Conservation (phyloP, 2,797 vertebrate species). For the Mormyrops boulengeri region DNA sequence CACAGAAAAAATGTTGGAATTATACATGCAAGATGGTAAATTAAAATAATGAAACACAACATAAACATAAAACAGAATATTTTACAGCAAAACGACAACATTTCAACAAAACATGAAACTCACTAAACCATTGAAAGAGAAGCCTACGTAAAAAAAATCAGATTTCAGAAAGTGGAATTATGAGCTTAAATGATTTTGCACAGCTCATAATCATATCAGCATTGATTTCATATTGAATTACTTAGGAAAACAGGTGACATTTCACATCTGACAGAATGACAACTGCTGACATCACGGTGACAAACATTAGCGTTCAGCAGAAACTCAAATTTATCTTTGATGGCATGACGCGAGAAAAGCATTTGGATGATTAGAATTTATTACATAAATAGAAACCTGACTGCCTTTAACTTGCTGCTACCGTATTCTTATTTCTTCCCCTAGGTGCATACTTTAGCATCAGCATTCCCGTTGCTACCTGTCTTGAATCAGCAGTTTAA, state of each 20-base stretch:
- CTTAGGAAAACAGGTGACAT: neutral
- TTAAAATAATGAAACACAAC: neutral
- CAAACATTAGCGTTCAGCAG: neutral
- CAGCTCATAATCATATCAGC: neutral
- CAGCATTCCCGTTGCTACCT: neutral
- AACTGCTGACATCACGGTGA: neutral
- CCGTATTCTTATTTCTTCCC: neutral
- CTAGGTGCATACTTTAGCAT: neutral
- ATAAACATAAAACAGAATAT: neutral
- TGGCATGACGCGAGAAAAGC: neutral
- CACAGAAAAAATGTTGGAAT: neutral
- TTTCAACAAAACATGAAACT: neutral
- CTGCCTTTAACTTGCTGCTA: neutral
- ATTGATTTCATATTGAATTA: neutral
- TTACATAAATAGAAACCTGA: neutral
- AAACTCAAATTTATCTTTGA: neutral
- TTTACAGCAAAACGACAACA: neutral
- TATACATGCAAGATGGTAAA: neutral
- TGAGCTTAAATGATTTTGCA: neutral
- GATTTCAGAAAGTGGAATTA: neutral
- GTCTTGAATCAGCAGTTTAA: constrained; percentile 8
- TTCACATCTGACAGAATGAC: neutral
- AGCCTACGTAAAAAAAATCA: neutral
- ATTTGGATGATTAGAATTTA: neutral
- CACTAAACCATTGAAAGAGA: neutral